These are phyloP conservation scores for Ctenopoma kingsleyae DNA, from an alignment of 2,797 vertebrate species.

Conservation along the genomic window DNA sequence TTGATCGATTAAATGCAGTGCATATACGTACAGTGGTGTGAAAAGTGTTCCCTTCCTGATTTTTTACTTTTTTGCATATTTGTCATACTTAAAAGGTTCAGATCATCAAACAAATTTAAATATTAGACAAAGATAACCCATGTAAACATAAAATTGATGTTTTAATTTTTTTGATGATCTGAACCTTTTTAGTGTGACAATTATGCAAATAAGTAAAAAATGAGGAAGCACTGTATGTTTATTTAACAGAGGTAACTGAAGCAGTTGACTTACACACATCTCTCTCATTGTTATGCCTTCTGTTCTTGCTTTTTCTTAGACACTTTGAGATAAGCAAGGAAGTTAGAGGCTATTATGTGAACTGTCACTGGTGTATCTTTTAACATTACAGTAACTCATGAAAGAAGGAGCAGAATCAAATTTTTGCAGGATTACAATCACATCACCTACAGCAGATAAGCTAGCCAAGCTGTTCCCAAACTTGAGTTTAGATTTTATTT, in stretches of 20 bases:
- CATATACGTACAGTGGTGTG: too few species aligned
- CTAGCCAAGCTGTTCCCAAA: slow-evolving; percentile 24
- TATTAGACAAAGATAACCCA: too few species aligned
- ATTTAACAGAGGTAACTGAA: slow-evolving; percentile 60
- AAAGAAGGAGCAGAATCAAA: slow-evolving; percentile 11
- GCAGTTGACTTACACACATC: slow-evolving; percentile 44
- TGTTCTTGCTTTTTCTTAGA: slow-evolving; percentile 41
- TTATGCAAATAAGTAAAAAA: too few species aligned
- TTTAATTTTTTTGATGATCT: too few species aligned
- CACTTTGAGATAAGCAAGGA: slow-evolving; percentile 60
- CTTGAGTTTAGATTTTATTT: slow-evolving; percentile 31
- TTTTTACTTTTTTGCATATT: too few species aligned
- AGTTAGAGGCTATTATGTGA: slow-evolving; percentile 49
- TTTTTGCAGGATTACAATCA: slow-evolving; percentile 25
- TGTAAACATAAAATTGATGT: too few species aligned
- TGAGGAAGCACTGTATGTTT: too few species aligned
- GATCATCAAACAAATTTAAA: too few species aligned
- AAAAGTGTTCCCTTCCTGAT: too few species aligned
- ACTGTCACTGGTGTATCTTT: slow-evolving; percentile 53
- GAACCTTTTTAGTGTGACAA: too few species aligned
- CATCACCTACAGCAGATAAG: slow-evolving; percentile 23
- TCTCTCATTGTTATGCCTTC: slow-evolving; percentile 33
- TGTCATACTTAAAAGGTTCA: too few species aligned
- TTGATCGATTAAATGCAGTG: slow-evolving; percentile 81
- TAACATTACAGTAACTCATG: neutral